Evolutionary conservation across 2,888 invertebrate species (phyloP), one percentile per base, ranked within the genome.

Genomic region (Aromia moschata): DNA sequence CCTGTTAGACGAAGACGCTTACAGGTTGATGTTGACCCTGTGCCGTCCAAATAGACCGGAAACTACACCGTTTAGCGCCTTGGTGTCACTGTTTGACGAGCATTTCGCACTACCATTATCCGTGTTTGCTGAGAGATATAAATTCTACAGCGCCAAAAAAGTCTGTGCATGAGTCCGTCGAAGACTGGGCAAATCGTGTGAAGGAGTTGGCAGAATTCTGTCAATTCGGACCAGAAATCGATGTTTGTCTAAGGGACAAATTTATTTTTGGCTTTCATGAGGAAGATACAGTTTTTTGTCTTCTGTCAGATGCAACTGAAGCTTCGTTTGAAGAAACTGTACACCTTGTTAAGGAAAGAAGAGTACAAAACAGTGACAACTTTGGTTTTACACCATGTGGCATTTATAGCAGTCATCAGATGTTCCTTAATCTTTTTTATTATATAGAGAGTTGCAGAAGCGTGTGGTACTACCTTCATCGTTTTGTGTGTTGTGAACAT

Each of bases 131-230:
- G 62, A 54, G 15, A 59, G 71, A 38, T 59, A 63, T 33, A 60
- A 68, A 41, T 71, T 69, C 49, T 70, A 64, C 47, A 45, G 53
- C 12, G 47, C 61, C 4, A 1, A 61, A 53, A 15, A 69, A 58
- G 55, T 36, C 44, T 1, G 46, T 30, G 16, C 56, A 58, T 5
- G 70, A 71, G 56, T 16, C 54, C 7, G 45, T 58, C 1, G 55
- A 62, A n/a, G 61, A 66, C 2, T 70, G 71, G 70, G 65, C 64
- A 17, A 61, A 51, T 10, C 38, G 68, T 14, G 60, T 68, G 2
- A 58, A 64, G 51, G 54, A 57, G 30, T 40, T 63, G 20, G 66
- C 68, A 5, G 58, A 61, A 14, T 30, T n/a, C 16, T 71, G 71
- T 47, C 57, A 60, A 12, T 70, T 68, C 44, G 70, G 67, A 2